phyloP scores from a whole-genome alignment of 2,797 vertebrate species.

The Malurus leucopterus region DNA sequence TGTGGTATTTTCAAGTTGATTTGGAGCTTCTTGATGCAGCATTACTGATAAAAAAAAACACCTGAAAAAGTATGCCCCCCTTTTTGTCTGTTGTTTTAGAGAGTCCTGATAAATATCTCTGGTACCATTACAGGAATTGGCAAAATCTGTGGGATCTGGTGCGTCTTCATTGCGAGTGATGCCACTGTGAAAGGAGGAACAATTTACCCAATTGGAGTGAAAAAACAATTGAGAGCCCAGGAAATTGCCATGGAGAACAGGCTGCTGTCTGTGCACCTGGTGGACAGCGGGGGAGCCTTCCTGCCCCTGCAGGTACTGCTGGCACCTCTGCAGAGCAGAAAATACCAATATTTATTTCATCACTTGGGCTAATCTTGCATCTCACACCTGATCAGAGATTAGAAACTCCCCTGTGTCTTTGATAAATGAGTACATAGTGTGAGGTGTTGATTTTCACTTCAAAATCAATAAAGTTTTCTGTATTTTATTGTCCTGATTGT shows the following conservation, averaged over 20 bases:
- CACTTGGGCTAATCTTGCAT: not conserved
- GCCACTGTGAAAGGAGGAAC: slow-evolving; percentile 87
- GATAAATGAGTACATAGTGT: fast-evolving
- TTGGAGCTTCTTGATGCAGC: not conserved
- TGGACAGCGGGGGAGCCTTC: slow-evolving; percentile 85
- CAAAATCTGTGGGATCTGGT: slow-evolving; percentile 83
- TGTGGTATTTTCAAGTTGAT: not conserved
- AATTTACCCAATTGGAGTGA: slow-evolving; percentile 82
- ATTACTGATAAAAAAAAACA: not conserved
- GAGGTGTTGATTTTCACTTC: not conserved
- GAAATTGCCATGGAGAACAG: slow-evolving; percentile 83
- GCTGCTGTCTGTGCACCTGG: slow-evolving; percentile 80
- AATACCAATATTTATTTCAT: fast-evolving
- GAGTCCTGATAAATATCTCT: not conserved
- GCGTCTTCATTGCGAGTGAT: slow-evolving; percentile 81
- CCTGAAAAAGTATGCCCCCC: too few relatives aligned
- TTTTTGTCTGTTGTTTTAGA: not conserved
- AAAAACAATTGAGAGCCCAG: slow-evolving; percentile 85
- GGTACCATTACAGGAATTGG: slow-evolving; percentile 73
- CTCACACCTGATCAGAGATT: not conserved
- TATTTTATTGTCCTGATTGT: not conserved
- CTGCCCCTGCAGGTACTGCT: slow-evolving; percentile 81
- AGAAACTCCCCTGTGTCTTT: not conserved
- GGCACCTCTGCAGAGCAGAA: not conserved
- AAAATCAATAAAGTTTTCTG: not conserved